Base-by-base conservation (phyloP, 2,888 invertebrate species). In the Drosophila lutescens region DNA sequence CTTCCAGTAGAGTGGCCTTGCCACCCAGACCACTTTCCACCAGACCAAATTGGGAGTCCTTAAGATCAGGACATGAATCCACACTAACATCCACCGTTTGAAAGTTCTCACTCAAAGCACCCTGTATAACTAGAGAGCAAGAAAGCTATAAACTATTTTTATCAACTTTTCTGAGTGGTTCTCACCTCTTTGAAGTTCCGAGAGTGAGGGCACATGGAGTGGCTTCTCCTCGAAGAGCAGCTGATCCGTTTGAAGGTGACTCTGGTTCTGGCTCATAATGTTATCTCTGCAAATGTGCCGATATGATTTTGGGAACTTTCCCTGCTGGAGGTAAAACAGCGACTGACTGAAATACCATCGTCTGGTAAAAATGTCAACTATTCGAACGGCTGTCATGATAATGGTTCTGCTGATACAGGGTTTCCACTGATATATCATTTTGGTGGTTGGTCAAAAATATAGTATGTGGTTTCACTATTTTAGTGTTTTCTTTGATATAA, bases 11-110 rank as follows among this genome's bases (percentile, higher is more conserved):
- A 79, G 93, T 94, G 0, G 95, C 92, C 46, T 94, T 93, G 7
- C 97, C 97, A 47, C 93, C 92, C 68, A 97, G 88, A 36, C 97
- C 97, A 92, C 95, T 92, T 40, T 95, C 94, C n/a, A 96, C 96
- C 72, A 98, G 93, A 72, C 94, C 93, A 91, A 95, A 98, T 0
- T 98, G 97, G n/a, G 94, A 89, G 89, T 95, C 92, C 2, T 94
- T 96, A 75, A 99, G 94, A 93, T 98, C 96, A 0, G 98, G 98
- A 90, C 97, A 96, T 38, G 96, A 95, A 12, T 95, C 95, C 10
- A 97, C 95, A 49, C 95, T 93, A 2, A 97, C 97, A 38, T 91
- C 90, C 17, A 95, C 96, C 57, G 94, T 92, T 69, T 93, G 93
- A 92, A 98, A 98, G 79, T 96, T 96, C 46, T 92, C 92, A 41